phyloP scores from a whole-genome alignment of 2,797 vertebrate species.

The Hipposideros larvatus region DNA sequence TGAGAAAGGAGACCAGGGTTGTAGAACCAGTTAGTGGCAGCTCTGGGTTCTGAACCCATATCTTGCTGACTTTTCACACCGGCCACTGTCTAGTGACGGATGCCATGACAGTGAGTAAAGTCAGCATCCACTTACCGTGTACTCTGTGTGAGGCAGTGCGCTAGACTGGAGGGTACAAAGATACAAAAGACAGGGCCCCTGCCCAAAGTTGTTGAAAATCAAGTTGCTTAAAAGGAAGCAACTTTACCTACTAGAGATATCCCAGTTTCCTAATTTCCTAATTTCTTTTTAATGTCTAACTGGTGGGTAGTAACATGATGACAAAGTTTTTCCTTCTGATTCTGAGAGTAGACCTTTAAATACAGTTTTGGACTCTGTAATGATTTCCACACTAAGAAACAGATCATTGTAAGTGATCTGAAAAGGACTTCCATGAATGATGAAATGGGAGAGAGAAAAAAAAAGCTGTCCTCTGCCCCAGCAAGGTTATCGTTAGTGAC shows the following conservation, averaged over 20 bases:
- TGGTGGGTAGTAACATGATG: not conserved
- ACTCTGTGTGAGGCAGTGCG: fast-evolving
- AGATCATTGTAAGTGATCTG: not conserved
- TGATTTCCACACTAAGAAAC: not conserved
- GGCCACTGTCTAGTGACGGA: not conserved
- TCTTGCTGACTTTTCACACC: not conserved
- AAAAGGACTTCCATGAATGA: not conserved
- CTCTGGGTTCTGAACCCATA: not conserved
- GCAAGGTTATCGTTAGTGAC: not conserved
- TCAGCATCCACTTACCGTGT: not conserved
- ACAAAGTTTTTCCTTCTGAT: not conserved
- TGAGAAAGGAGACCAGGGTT: not conserved
- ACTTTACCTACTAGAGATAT: not conserved
- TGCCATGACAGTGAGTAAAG: fast-evolving
- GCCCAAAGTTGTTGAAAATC: not conserved
- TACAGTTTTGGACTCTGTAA: not conserved
- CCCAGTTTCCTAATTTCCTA: not conserved
- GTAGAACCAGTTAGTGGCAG: not conserved
- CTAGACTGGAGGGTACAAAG: not conserved
- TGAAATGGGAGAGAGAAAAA: not conserved
- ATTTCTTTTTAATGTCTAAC: not conserved
- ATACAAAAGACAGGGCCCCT: not conserved
- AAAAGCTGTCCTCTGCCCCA: not conserved
- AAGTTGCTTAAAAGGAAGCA: not conserved
- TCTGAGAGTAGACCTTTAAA: not conserved